Base-by-base conservation (phyloP, 2,888 invertebrate genomes). In the Cataglyphis livida region DNA sequence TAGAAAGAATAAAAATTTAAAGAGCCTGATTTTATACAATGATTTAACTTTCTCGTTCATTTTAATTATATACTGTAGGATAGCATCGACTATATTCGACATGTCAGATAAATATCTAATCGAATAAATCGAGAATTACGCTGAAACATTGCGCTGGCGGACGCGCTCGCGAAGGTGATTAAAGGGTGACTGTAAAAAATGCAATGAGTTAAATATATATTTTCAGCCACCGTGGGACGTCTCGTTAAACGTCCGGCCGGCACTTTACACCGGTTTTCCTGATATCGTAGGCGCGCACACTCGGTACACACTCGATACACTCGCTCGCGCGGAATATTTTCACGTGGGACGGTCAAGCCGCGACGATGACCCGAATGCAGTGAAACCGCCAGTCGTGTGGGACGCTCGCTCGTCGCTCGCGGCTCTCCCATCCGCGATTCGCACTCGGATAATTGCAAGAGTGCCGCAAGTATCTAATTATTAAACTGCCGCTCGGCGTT, bases 321-420 rank as follows among this genome's bases (percentile, higher is more conserved):
- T 68, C 44, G 51, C 64, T 70, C 78, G 73, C 82, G 68, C 57
- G 82, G 84, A 71, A 87, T 84, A 84, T 86, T 87, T 90, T 83
- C 85, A 88, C 85, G 91, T 90, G 85, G 91, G 91, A 82, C 62
- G 90, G 76, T 85, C 74, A 41, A 51, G 75, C 74, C 86, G 85
- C 71, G 51, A 51, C 79, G 92, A 89, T 91, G 92, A 92, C 92
- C 92, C 86, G 92, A 89, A 91, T 92, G 91, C 90, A 88, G 90
- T 85, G 88, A 88, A 90, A 83, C 76, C 21, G 44, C n/a, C 41
- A 18, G 73, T 28, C 71, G 87, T 76, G 92, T 87, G 83, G 89
- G 87, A 85, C 51, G 66, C 38, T 32, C 44, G 66, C 38, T 32
- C 62, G 79, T 81, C 54, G 84, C 81, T 79, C 88, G 81, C 70